Conservation (phyloP, 1,140 invertebrate genomes). For the Metaphire vulgaris region DNA sequence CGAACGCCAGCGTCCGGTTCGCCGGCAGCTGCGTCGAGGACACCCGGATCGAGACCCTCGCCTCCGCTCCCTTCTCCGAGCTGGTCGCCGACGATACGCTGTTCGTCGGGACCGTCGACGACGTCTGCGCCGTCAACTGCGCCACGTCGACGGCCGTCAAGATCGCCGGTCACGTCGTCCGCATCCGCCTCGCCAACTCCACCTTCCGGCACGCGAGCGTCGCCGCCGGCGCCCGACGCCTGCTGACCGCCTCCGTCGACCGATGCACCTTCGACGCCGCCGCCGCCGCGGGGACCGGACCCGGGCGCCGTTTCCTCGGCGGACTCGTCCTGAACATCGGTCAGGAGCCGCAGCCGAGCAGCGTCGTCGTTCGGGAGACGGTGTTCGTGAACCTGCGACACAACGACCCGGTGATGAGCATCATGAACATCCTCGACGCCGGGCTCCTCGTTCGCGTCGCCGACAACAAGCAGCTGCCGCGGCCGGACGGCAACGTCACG, state of each 20-base stretch:
- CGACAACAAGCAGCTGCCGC: not conserved
- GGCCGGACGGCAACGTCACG: slow-evolving; percentile 3
- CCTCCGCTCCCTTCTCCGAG: not conserved
- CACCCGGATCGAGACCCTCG: not conserved
- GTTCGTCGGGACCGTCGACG: not conserved
- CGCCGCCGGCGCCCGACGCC: too few species aligned
- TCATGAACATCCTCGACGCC: slow-evolving; percentile 26
- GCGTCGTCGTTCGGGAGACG: slow-evolving; percentile 1
- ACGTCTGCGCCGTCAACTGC: not conserved
- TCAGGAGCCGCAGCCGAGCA: not conserved
- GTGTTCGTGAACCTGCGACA: slow-evolving; percentile 14
- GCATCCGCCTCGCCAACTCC: not conserved
- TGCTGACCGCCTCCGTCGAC: not conserved
- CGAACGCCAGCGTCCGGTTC: not conserved
- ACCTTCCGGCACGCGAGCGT: not conserved
- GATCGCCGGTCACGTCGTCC: not conserved
- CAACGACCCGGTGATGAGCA: slow-evolving; percentile 24
- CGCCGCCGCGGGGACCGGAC: not conserved
- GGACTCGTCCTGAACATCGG: slow-evolving; percentile 9
- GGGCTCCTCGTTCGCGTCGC: slow-evolving; percentile 11
- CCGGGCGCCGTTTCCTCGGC: slow-evolving; percentile 11
- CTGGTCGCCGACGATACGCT: not conserved
- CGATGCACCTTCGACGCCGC: not conserved
- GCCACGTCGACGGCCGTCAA: not conserved
- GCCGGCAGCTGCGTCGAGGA: not conserved